Evolutionary conservation across 2,888 invertebrate genomes (phyloP).

Genomic region (Clivina fossor): DNA sequence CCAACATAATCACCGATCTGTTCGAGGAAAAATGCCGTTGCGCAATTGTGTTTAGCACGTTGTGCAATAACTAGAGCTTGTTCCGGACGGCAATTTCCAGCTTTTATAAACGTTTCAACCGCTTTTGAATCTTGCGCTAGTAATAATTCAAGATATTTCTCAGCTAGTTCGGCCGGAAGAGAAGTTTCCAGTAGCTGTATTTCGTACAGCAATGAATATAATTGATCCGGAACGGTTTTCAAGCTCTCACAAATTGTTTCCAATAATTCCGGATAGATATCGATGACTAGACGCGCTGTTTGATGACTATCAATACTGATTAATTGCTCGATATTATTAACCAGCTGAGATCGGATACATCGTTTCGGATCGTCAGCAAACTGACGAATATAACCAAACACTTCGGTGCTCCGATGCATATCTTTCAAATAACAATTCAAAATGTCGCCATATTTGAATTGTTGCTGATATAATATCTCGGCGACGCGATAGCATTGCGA

Average conservation of each 20-base stretch:
- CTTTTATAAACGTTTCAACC: constrained; percentile 55
- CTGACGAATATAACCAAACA: constrained; percentile 61
- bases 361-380: constrained; percentile 52
- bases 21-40: constrained; percentile 74
- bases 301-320: constrained; percentile 63
- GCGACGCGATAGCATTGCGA: constrained; percentile 72
- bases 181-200: constrained; percentile 47
- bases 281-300: constrained; percentile 63
- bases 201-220: constrained; percentile 63
- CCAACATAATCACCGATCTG: constrained; percentile 71
- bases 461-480: constrained; percentile 67
- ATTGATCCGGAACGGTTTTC: constrained; percentile 50
- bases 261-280: constrained; percentile 57
- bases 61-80: constrained; percentile 66
- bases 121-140: constrained; percentile 59
- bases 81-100: constrained; percentile 64
- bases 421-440: constrained; percentile 70
- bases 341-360: constrained; percentile 54
- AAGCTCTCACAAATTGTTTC: constrained; percentile 55
- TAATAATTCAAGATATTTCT: constrained; percentile 65
- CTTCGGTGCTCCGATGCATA: constrained; percentile 61
- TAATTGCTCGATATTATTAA: constrained; percentile 56
- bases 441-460: constrained; percentile 64
- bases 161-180: constrained; percentile 56
- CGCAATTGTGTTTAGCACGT: constrained; percentile 62